Evolutionary conservation across 2,888 invertebrate species (phyloP), one percentile per base, ranked within the genome.

Genomic region (Pemphredon lugubris): DNA sequence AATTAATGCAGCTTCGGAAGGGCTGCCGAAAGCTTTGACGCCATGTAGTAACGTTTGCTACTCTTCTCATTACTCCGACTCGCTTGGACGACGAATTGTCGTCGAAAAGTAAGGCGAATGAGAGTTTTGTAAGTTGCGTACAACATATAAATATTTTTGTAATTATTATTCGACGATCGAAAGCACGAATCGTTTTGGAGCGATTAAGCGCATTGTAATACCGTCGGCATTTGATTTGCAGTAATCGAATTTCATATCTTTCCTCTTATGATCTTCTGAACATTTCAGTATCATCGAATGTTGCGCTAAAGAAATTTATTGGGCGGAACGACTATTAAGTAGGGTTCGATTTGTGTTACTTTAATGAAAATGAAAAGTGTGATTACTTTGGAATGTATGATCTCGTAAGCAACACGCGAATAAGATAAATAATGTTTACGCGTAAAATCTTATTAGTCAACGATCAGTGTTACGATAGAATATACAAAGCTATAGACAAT

Each of bases 121-220:
- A 45, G 51, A 57, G 34, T 44, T 51, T 47, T 42, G 55, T 42
- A 42, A 64, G 55, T 55, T 74, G 51, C 53, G 63, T 63, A 60
- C 48, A 57, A 76, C 40, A 68, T 51, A 77, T 69, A 67, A 64
- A 67, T 77, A 76, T 77, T 77, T 75, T 77, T 77, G 64, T 73
- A 75, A 68, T 54, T 64, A 63, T 50, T 37, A 26, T 54, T 61
- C 48, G n/a, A 50, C 39, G 42, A 20, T 55, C 39, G 18, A 53
- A 40, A 34, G 26, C 32, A 39, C 32, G 53, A 34, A 58, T 16
- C 40, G 44, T 48, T 11, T 21, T n/a, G 7, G 30, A 13, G 6
- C 23, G 44, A 45, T 54, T 32, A 20, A 7, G 18, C 34, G 48
- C 42, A 32, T 53, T 45, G 40, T n/a, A 26, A 16, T 47, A 14